Evolutionary conservation across 1,140 invertebrate genomes (phyloP).

Genomic region (Heliconius nattereri): DNA sequence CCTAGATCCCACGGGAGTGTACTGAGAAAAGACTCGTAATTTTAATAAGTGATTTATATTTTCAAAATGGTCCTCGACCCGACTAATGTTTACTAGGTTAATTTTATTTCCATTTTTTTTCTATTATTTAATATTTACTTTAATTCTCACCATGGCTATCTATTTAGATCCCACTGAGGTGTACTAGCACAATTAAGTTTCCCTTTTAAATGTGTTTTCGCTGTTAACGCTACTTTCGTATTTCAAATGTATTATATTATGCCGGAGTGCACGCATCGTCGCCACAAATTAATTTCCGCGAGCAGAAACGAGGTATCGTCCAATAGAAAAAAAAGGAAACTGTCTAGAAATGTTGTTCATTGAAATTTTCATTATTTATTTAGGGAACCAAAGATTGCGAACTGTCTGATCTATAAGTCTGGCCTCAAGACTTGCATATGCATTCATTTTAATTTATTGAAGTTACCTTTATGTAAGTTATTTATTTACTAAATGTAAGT

Average conservation of each 20-base stretch:
- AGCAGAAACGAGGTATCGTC: constrained; percentile 69
- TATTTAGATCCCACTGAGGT: constrained; percentile 65
- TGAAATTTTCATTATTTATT: constrained; percentile 58
- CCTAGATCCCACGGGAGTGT: constrained; percentile 67
- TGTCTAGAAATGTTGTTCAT: constrained; percentile 33
- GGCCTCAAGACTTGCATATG: constrained; percentile 47
- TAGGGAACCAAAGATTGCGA: constrained; percentile 76
- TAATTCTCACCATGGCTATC: constrained; percentile 53
- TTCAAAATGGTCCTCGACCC: constrained; percentile 65
- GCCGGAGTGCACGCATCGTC: constrained; percentile 53
- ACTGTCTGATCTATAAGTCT: constrained; percentile 56
- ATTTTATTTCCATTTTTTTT: constrained; percentile 41
- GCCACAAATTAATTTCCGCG: constrained; percentile 67
- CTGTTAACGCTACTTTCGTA: constrained; percentile 39
- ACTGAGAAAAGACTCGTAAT: constrained; percentile 55
- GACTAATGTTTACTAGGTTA: constrained; percentile 71
- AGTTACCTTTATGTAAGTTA: constrained; percentile 78
- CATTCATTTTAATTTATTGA: constrained; percentile 69
- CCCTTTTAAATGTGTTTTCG: constrained; percentile 41
- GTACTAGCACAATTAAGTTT: constrained; percentile 48
- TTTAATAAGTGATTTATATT: constrained; percentile 38
- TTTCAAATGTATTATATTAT: constrained; percentile 46
- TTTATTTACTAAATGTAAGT: constrained; percentile 74
- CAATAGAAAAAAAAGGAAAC: constrained; percentile 72
- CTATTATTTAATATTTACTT: constrained; percentile 32